Base-by-base conservation (phyloP, 2,888 invertebrate species). In the Dryobotodes eremita region DNA sequence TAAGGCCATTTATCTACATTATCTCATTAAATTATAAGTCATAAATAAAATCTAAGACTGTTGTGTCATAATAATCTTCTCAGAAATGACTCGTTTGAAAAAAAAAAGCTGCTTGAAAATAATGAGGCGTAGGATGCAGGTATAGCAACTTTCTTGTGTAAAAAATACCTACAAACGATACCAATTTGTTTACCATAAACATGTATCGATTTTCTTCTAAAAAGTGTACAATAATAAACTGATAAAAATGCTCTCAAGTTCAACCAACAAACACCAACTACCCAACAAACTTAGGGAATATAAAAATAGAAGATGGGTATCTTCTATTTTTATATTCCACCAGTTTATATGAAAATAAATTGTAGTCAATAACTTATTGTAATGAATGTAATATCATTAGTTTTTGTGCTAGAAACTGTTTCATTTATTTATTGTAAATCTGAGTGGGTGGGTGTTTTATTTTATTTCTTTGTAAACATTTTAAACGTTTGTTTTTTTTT, bases 371-470 rank as follows among this genome's bases (percentile, higher is more conserved):
- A 26, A 42, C 23, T 79, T 55, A 65, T 75, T 57, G 20, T 80
- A 84, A 83, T 80, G 0, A 72, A 80, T 71, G 55, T 23, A 66
- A 36, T 66, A 70, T 23, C 61, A 85, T 85, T 83, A 71, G 76
- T 85, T 73, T 48, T 31, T 71, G 55, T 48, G 62, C 17, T 62
- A 61, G 11, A 59, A 85, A 48, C 26, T 36, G 61, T 57, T 73
- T 53, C 5, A 62, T 48, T 71, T 69, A 71, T 71, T 74, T 69
- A 69, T 61, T 61, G 17, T 46, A 13, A 64, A 31, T n/a, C n/a
- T 62, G 53, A 48, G 72, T 50, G 61, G n/a, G 81, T 55, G n/a
- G 13, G 23, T 31, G 59, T 31, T 71, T 71, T 50, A 61, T 85
- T 62, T 72, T 55, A 74, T 75, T 65, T 55, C 8, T 46, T 57